Percentiles rank a stretch among this genome's conserved stretches.
These are phyloP conservation scores for Salminus brasiliensis DNA, from an alignment of 2,113 vertebrate genomes.

Conservation along the genomic window DNA sequence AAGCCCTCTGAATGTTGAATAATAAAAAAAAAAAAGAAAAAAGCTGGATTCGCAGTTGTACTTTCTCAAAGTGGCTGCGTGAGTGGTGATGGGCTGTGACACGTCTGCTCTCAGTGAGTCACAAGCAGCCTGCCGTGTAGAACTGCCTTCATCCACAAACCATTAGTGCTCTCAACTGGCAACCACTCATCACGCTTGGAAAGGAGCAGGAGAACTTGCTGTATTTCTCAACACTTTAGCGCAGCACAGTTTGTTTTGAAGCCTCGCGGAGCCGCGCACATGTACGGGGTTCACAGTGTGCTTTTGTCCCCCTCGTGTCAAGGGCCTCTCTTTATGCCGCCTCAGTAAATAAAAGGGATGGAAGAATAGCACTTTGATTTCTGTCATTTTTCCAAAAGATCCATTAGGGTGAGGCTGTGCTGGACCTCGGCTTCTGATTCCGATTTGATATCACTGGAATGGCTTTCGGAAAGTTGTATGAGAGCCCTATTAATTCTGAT, in stretches of 20 bases:
- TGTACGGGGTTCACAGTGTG: conserved; percentile 61
- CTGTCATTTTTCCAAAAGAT: conserved; percentile 51
- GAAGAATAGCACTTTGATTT: conserved; percentile 58
- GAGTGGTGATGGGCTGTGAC: conserved; percentile 67
- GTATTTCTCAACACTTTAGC: conserved; percentile 58
- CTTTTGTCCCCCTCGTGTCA: conserved; percentile 61
- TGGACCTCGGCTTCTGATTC: conserved; percentile 40
- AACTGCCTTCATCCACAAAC: conserved; percentile 62
- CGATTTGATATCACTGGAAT: conserved; percentile 30
- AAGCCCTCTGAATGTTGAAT: conserved; percentile 34
- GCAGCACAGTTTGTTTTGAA: conserved; percentile 68
- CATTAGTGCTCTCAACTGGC: conserved; percentile 67
- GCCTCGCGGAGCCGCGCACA: conserved; percentile 56
- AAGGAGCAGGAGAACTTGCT: conserved; percentile 56
- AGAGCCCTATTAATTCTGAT: conserved; percentile 18
- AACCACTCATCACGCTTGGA: conserved; percentile 53
- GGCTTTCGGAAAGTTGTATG: conserved; percentile 36
- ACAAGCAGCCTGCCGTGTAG: conserved; percentile 62
- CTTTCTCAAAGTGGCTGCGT: conserved; percentile 65
- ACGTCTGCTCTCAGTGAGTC: conserved; percentile 65
- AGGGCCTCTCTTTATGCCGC: conserved; percentile 35
- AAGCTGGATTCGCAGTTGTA: conserved; percentile 62
- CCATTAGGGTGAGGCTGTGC: conserved; percentile 42
- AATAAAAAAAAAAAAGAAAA: too few relatives aligned
- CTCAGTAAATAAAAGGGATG: conserved; percentile 52